phyloP scores from a whole-genome alignment of 2,888 invertebrate species.

The Sesia apiformis region DNA sequence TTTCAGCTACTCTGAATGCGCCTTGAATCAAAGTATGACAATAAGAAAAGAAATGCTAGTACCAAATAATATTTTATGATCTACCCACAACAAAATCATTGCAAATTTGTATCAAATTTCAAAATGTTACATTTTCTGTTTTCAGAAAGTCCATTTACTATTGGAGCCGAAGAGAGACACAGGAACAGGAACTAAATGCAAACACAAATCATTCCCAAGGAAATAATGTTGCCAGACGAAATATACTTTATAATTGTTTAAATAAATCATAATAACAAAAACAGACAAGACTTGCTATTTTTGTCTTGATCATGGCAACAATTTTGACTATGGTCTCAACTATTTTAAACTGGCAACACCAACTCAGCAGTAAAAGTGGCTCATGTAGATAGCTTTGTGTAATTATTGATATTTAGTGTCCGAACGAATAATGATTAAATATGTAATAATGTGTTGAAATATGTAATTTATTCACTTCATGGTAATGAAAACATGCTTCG shows the following conservation, averaged over 20 bases:
- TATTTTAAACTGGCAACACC: conserved; percentile 17
- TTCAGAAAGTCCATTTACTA: conserved; percentile 51
- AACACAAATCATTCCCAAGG: conserved; percentile 67
- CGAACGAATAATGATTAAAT: conserved; percentile 31
- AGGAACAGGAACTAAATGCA: conserved; percentile 47
- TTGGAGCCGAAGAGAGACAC: conserved; percentile 47
- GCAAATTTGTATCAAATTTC: too few species aligned
- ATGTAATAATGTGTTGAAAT: conserved; percentile 25
- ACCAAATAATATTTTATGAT: too few species aligned
- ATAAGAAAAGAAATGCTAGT: too few species aligned
- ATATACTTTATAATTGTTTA: conserved; percentile 1
- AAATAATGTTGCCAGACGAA: conserved; percentile 41
- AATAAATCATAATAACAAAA: not conserved
- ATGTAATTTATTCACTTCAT: conserved; percentile 9
- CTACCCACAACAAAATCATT: too few species aligned
- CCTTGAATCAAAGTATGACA: too few species aligned
- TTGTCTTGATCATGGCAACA: not conserved
- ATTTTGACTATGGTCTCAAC: not conserved
- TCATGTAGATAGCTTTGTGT: conserved; percentile 75
- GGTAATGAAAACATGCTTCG: conserved; percentile 37
- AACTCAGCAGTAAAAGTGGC: conserved; percentile 43
- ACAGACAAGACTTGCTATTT: not conserved
- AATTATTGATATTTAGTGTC: conserved; percentile 70
- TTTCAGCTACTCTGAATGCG: too few species aligned
- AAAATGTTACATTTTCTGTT: conserved; percentile 7